These are phyloP conservation scores for Gymnothorax javanicus DNA, from an alignment of 2,797 vertebrate species.

Conservation along the genomic window DNA sequence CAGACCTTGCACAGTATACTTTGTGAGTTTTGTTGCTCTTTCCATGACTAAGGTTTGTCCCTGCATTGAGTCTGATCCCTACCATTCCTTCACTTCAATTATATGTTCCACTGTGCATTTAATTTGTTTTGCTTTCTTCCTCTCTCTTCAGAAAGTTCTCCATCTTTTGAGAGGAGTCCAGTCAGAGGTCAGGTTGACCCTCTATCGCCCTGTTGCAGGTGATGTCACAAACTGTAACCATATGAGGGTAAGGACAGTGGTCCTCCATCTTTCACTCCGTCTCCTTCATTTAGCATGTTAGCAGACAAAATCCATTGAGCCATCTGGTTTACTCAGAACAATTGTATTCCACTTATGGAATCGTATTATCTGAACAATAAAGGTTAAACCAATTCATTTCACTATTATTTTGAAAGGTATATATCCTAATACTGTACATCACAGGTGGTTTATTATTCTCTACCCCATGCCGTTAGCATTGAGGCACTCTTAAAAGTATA, in stretches of 20 bases:
- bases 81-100: neutral
- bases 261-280: neutral
- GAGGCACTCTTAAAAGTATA: neutral
- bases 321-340: neutral
- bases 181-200: constrained; percentile 74
- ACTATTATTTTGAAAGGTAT: neutral
- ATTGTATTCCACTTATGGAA: neutral
- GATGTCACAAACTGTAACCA: constrained; percentile 62
- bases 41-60: neutral
- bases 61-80: neutral
- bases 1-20: neutral
- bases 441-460: neutral
- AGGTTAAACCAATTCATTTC: neutral
- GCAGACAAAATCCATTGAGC: neutral
- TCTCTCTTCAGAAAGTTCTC: constrained; percentile 75
- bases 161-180: constrained; percentile 78
- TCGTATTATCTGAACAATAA: neutral
- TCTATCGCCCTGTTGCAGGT: constrained; percentile 79
- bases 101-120: neutral
- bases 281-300: neutral
- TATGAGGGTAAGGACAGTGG: constrained; percentile 57
- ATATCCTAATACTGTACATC: neutral
- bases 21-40: neutral
- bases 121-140: neutral
- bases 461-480: neutral